phyloP scores from a whole-genome alignment of 2,888 invertebrate genomes.

The Drosophila rellima region DNA sequence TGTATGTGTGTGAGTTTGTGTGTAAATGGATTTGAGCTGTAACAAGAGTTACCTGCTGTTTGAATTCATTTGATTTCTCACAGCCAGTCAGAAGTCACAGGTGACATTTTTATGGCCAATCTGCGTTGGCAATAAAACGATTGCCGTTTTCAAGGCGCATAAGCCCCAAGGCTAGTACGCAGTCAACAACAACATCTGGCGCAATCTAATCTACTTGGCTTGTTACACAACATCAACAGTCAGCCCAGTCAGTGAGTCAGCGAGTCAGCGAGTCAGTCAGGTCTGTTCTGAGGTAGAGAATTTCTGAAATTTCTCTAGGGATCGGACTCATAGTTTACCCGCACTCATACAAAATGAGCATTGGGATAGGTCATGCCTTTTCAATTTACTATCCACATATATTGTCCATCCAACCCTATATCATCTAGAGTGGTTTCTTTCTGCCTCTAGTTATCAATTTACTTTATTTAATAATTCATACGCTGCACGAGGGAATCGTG shows the following conservation, averaged over 20 bases:
- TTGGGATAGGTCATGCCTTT: conserved; percentile 48
- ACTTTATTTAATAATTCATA: conserved; percentile 67
- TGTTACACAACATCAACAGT: conserved; percentile 16
- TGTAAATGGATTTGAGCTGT: conserved; percentile 20
- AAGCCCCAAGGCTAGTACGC: conserved; percentile 1
- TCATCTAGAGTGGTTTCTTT: conserved; percentile 36
- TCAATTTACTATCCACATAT: conserved; percentile 52
- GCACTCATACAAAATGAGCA: conserved; percentile 46
- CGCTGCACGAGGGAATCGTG: conserved; percentile 26
- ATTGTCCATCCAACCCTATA: not conserved
- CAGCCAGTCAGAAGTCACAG: conserved; percentile 66
- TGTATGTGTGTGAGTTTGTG: conserved; percentile 1
- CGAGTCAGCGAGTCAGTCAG: not conserved
- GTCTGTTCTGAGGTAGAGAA: conserved; percentile 20
- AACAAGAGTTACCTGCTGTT: conserved; percentile 42
- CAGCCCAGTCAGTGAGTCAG: not conserved
- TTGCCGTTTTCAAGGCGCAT: conserved; percentile 66
- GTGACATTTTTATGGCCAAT: conserved; percentile 82
- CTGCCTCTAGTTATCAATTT: conserved; percentile 27
- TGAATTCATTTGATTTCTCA: conserved; percentile 76
- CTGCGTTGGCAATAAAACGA: conserved; percentile 74
- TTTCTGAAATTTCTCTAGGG: conserved; percentile 75
- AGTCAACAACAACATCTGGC: conserved; percentile 36
- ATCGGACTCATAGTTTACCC: conserved; percentile 36
- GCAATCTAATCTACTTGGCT: conserved; percentile 50